Percentiles rank a stretch among this genome's conserved stretches.
These are phyloP conservation scores for Loxodonta africana DNA, from an alignment of 2,113 vertebrate species.

Conservation along the genomic window DNA sequence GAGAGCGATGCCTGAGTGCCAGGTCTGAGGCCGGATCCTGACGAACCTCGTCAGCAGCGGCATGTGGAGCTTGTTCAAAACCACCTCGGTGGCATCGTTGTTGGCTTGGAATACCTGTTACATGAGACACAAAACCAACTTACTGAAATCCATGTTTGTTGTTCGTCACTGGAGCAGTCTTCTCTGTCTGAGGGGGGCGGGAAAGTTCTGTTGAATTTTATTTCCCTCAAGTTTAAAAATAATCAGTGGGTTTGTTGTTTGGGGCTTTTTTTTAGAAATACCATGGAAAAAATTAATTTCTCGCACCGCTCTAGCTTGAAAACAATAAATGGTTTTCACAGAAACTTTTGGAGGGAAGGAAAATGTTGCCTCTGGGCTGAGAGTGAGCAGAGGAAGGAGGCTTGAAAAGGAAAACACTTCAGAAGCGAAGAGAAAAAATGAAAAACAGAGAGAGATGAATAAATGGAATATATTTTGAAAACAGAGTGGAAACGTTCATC, in stretches of 20 bases:
- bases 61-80: slow-evolving; percentile 95
- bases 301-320: slow-evolving; percentile 53
- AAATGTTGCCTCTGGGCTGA: slow-evolving; percentile 67
- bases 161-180: accelerated
- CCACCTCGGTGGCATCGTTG: slow-evolving; percentile 94
- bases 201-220: background rate
- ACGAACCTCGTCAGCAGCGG: slow-evolving; percentile 96
- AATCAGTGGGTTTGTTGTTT: slow-evolving; percentile 8
- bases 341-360: slow-evolving; percentile 63
- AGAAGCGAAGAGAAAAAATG: slow-evolving; percentile 1
- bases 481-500: background rate
- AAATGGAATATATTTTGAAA: background rate
- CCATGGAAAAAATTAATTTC: background rate
- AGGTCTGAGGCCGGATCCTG: slow-evolving; percentile 95
- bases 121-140: accelerated
- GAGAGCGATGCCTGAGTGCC: slow-evolving; percentile 96
- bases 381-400: slow-evolving; percentile 30
- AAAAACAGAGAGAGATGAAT: background rate
- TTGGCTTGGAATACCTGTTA: slow-evolving; percentile 96
- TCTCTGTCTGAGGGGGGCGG: background rate
- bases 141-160: background rate
- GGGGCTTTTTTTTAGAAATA: background rate
- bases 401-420: slow-evolving; percentile 45
- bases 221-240: slow-evolving; percentile 25
- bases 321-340: slow-evolving; percentile 62